A percentile compares a stretch with the other conserved stretches of the same genome.
phyloP scores from a whole-genome alignment of 2,888 invertebrate species.

The Tenthredo distinguenda region DNA sequence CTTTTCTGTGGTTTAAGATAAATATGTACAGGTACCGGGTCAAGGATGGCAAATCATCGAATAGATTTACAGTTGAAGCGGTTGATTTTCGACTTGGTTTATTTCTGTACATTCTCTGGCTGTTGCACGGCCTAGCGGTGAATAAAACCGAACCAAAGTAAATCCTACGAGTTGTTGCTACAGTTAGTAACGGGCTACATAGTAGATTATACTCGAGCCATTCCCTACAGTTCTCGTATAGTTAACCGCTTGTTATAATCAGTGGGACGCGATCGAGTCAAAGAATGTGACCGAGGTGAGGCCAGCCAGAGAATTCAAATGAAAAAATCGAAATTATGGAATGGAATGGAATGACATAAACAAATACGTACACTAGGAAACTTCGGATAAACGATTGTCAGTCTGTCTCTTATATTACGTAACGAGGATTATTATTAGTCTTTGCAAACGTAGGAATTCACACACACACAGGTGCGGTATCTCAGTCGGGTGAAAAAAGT shows the following conservation, averaged over 20 bases:
- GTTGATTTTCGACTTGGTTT: slow-evolving; percentile 35
- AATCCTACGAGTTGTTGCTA: slow-evolving; percentile 41
- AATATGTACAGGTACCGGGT: background rate
- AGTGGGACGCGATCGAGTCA: slow-evolving; percentile 19
- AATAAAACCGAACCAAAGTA: slow-evolving; percentile 30
- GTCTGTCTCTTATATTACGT: background rate
- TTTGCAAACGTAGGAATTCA: background rate
- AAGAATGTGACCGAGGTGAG: background rate
- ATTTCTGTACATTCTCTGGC: slow-evolving; percentile 14
- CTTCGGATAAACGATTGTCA: background rate
- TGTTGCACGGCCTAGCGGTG: slow-evolving; percentile 15
- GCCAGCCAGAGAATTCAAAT: background rate
- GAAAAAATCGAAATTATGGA: slow-evolving; percentile 1
- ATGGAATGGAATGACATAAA: background rate
- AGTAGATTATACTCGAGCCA: background rate
- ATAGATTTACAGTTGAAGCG: slow-evolving; percentile 46
- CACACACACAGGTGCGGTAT: slow-evolving; percentile 36
- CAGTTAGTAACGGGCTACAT: slow-evolving; percentile 40
- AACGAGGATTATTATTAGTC: slow-evolving; percentile 13
- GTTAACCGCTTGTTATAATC: background rate
- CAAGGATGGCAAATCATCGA: slow-evolving; percentile 24
- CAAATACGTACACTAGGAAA: background rate
- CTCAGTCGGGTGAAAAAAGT: background rate
- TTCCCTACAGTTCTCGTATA: background rate
- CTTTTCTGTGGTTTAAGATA: background rate